Base-by-base conservation (phyloP, 2,797 vertebrate species). In the Channa striata region DNA sequence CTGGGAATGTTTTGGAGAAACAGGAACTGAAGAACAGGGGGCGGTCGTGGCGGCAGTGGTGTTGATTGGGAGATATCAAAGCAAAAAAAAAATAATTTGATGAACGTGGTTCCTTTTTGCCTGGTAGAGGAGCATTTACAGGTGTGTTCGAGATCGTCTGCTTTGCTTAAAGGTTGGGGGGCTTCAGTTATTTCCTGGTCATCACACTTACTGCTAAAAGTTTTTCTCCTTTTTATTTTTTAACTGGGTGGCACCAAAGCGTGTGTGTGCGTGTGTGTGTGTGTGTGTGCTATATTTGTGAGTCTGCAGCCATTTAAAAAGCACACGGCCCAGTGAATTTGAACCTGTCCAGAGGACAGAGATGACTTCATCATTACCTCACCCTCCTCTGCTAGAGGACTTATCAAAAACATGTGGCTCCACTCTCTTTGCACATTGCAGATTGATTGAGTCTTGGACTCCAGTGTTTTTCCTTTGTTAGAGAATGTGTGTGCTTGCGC, bases 351-450 rank as follows among this genome's bases (percentile, higher is more conserved):
- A 89, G 85, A 88, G 83, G 91, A 91, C 78, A 87, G 81, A 77
- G 84, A 91, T 93, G 92, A 93, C 93, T 87, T 93, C 93, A 92
- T 91, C 83, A 86, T 93, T 91, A 93, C 91, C 87, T 93, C 91
- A 93, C 81, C 58, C 78, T 16, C 73, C 84, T 88, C 87, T 83
- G 88, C 88, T 89, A 59, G 65, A 87, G 60, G 65, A 87, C 89
- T 93, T 87, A 94, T 94, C 87, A 90, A 81, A 94, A 93, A 87
- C 91, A 93, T 87, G 89, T 93, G 92, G 82, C 77, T 85, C 57
- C 57, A 21, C 70, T 83, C 90, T 74, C 76, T 58, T 70, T 42
- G 64, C 65, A 51, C 77, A 51, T 72, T 67, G 78, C 68, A 83
- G 81, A 82, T 71, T 89, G 83, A 90, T 77, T 76, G 74, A 83